Evolutionary conservation across 1,140 invertebrate species (phyloP).

Genomic region (Drosophila teissieri): DNA sequence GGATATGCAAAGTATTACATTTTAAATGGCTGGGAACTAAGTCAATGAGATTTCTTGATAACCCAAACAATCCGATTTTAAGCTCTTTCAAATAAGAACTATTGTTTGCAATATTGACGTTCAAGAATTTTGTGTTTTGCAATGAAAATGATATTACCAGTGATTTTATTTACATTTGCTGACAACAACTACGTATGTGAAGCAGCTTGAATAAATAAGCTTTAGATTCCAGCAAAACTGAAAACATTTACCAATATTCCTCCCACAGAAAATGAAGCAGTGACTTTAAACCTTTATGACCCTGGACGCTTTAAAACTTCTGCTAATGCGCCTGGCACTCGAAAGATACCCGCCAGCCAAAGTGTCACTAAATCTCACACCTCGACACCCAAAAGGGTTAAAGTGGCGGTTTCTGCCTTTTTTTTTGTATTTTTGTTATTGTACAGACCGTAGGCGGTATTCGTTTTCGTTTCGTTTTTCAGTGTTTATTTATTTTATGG

Average conservation of each 20-base stretch:
- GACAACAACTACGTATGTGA: too few relatives aligned
- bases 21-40: background rate
- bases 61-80: too few relatives aligned
- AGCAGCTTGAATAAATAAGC: too few relatives aligned
- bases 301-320: background rate
- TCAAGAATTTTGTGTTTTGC: too few relatives aligned
- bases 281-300: background rate
- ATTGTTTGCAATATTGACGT: too few relatives aligned
- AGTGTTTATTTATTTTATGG: constrained; percentile 67
- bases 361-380: constrained; percentile 45
- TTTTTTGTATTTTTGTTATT: too few relatives aligned
- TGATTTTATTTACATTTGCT: too few relatives aligned
- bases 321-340: background rate
- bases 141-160: too few relatives aligned
- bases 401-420: constrained; percentile 13
- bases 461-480: constrained; percentile 51
- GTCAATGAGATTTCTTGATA: too few relatives aligned
- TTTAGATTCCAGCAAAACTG: background rate
- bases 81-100: too few relatives aligned
- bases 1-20: background rate
- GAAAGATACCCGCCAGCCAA: constrained; percentile 14
- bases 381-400: constrained; percentile 45
- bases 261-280: background rate
- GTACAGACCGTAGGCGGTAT: constrained; percentile 31
- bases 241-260: background rate